phyloP scores from a whole-genome alignment of 2,797 vertebrate genomes.

The Falco cherrug region DNA sequence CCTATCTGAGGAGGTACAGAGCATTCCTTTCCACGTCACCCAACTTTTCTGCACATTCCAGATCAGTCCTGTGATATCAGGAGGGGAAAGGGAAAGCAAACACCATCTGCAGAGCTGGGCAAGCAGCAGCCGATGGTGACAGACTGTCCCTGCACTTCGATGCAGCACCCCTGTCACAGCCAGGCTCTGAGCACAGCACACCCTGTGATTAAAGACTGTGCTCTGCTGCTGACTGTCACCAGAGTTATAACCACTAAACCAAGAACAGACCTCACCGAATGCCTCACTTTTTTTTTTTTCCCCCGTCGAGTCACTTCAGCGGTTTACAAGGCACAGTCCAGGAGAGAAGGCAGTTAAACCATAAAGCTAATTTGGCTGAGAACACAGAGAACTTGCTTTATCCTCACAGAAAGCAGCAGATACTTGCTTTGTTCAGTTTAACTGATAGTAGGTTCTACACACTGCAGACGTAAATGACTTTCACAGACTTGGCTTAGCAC shows the following conservation, averaged over 20 bases:
- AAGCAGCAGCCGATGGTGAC: neutral
- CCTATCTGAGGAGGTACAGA: neutral
- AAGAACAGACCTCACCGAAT: neutral
- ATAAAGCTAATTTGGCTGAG: neutral
- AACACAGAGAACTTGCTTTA: neutral
- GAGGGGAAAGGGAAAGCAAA: neutral
- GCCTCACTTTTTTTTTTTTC: neutral
- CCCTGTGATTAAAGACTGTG: neutral
- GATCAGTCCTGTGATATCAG: neutral
- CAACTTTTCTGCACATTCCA: neutral
- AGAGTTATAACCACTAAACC: neutral
- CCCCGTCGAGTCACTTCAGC: neutral
- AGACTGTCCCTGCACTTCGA: neutral
- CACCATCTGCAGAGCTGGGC: neutral
- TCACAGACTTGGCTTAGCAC: neutral
- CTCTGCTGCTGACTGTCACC: neutral
- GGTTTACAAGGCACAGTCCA: neutral
- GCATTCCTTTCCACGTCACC: neutral
- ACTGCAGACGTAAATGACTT: neutral
- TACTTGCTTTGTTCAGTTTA: constrained; percentile 29
- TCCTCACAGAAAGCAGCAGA: neutral
- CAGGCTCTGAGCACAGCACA: neutral
- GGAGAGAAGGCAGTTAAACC: neutral
- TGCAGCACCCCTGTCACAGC: neutral
- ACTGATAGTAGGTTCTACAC: neutral